phyloP scores from a whole-genome alignment of 2,888 invertebrate species.

The Ectemnius cavifrons region DNA sequence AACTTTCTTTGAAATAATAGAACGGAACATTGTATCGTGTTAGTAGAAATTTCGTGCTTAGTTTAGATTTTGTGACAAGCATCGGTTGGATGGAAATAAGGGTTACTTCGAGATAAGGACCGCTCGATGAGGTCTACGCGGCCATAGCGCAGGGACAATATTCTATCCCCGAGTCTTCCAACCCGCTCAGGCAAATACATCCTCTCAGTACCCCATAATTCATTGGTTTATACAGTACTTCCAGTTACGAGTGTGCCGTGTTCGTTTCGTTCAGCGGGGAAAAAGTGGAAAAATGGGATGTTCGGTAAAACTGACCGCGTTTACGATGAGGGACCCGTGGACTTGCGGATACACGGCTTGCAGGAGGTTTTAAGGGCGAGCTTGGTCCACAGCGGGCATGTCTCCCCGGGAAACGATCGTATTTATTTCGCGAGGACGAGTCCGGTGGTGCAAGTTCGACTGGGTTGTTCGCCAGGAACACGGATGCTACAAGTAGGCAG shows the following conservation, averaged over 20 bases:
- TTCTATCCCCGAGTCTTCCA: no score
- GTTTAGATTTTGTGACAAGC: no score
- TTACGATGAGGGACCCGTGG: neutral
- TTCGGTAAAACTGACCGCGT: neutral
- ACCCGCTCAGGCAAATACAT: no score
- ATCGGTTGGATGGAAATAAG: no score
- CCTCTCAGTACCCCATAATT: slow-evolving; percentile 10
- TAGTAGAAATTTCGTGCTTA: no score
- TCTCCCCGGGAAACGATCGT: slow-evolving; percentile 6
- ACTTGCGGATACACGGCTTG: neutral
- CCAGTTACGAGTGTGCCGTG: neutral
- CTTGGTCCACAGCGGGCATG: neutral
- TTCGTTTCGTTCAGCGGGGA: neutral
- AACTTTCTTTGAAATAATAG: neutral
- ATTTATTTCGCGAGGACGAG: neutral
- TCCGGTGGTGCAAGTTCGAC: neutral
- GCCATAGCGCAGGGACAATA: no score
- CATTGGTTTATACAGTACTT: slow-evolving; percentile 10
- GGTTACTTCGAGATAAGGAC: no score
- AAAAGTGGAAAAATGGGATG: neutral
- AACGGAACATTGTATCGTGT: no score
- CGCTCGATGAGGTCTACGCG: neutral
- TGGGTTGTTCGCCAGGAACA: slow-evolving; percentile 1
- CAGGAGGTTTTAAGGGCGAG: neutral
- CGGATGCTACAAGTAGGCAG: no score